These are phyloP conservation scores for Flexamia atlantica DNA, from an alignment of 2,888 invertebrate species.

Conservation along the genomic window DNA sequence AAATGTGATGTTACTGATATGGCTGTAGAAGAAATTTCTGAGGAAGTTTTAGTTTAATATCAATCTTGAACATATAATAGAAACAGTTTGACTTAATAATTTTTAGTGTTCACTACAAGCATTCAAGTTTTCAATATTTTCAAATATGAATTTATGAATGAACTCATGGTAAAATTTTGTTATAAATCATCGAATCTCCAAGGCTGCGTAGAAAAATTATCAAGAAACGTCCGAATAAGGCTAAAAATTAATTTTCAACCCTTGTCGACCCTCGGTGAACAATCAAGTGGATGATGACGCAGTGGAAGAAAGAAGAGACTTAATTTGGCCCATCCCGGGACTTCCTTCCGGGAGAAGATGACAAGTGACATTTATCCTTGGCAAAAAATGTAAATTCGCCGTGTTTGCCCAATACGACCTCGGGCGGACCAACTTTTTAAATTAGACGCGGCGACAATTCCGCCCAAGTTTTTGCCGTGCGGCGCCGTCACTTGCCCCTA, in stretches of 20 bases:
- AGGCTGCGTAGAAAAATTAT: no score
- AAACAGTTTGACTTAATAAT: no score
- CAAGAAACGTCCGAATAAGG: no score
- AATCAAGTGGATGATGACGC: conserved; percentile 1
- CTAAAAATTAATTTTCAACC: conserved; percentile 23
- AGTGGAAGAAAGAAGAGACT: conserved; percentile 17
- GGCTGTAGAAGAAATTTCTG: no score
- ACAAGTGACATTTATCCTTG: conserved; percentile 48
- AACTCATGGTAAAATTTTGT: no score
- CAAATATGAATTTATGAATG: no score
- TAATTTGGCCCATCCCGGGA: conserved; percentile 26
- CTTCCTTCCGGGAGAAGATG: conserved; percentile 39
- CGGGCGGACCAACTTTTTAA: conserved; percentile 44
- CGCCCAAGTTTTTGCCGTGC: conserved; percentile 29
- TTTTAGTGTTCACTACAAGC: no score
- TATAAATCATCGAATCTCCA: no score
- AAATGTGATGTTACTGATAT: no score
- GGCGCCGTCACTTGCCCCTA: conserved; percentile 37
- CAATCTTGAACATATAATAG: no score
- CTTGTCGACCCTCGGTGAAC: not conserved
- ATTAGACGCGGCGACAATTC: conserved; percentile 42
- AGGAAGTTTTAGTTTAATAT: no score
- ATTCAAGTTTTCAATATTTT: no score
- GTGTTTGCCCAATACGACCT: conserved; percentile 12
- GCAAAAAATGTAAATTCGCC: conserved; percentile 53